phyloP scores from a whole-genome alignment of 2,797 vertebrate genomes.

The Hoplostethus mediterraneus region DNA sequence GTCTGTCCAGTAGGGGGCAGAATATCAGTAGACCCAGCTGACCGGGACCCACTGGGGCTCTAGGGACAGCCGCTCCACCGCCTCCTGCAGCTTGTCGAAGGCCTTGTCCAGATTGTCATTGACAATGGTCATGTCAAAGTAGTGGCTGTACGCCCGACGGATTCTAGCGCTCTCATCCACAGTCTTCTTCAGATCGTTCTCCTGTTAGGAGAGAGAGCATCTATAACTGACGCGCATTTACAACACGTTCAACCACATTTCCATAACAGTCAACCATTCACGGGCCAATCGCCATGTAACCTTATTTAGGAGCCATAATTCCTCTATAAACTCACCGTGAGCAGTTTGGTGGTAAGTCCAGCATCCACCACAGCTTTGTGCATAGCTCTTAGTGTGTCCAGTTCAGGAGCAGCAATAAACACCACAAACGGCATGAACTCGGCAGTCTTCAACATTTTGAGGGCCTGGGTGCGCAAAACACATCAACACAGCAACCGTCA shows the following conservation, averaged over 20 bases:
- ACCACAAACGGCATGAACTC: slow-evolving; percentile 99
- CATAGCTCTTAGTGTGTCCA: slow-evolving; percentile 96
- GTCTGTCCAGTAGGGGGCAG: slow-evolving; percentile 33
- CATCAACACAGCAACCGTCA: not conserved
- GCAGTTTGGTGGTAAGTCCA: slow-evolving; percentile 96
- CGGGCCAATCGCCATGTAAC: not conserved
- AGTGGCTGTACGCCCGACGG: slow-evolving; percentile 96
- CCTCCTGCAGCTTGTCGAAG: slow-evolving; percentile 93
- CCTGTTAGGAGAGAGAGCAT: slow-evolving; percentile 81
- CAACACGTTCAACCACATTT: not conserved
- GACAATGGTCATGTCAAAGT: slow-evolving; percentile 95
- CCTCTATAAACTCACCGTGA: slow-evolving; percentile 88
- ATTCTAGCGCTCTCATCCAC: slow-evolving; percentile 97
- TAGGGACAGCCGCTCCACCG: slow-evolving; percentile 89
- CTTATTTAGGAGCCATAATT: not conserved
- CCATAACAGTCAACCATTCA: not conserved
- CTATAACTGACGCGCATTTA: not conserved
- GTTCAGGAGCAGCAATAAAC: slow-evolving; percentile 96
- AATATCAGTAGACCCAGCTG: slow-evolving; percentile 95
- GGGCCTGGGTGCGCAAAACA: slow-evolving; percentile 85
- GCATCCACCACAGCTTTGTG: slow-evolving; percentile 98
- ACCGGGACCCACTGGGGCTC: slow-evolving; percentile 98
- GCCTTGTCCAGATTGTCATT: slow-evolving; percentile 99
- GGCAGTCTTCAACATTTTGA: slow-evolving; percentile 95
- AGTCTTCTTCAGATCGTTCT: slow-evolving; percentile 97